phyloP scores from a whole-genome alignment of 2,113 vertebrate species.

The Xenopus borealis region DNA sequence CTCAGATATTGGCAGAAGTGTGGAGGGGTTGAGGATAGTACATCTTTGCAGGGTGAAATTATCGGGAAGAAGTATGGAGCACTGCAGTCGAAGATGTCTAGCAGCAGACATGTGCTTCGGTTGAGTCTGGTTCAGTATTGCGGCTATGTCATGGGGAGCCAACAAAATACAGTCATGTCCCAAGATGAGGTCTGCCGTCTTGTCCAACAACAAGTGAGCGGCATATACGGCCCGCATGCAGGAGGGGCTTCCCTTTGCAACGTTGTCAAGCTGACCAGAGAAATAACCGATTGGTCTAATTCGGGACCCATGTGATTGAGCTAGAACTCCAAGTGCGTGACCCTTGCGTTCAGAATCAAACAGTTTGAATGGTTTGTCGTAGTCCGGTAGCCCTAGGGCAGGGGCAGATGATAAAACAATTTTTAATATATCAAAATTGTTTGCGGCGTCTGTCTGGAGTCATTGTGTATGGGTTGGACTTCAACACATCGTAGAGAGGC shows the following conservation, averaged over 20 bases:
- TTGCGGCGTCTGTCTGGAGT: too few species aligned
- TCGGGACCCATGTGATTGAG: background rate
- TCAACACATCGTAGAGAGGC: background rate
- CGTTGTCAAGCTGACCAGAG: background rate
- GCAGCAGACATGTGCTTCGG: background rate
- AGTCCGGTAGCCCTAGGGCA: background rate
- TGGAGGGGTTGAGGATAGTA: background rate
- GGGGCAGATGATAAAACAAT: background rate
- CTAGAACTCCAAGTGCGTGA: background rate
- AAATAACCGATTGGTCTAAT: background rate
- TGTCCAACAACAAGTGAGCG: background rate
- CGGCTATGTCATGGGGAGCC: background rate
- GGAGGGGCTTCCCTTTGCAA: background rate
- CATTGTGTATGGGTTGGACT: too few species aligned
- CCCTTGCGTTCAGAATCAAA: background rate
- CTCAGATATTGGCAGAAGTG: background rate
- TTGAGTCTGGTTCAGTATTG: background rate
- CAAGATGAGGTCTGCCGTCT: background rate
- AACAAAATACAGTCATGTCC: background rate
- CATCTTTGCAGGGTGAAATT: background rate
- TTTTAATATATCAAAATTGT: background rate
- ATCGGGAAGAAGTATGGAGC: background rate
- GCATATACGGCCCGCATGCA: background rate
- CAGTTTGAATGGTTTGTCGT: background rate
- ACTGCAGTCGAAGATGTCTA: too few species aligned